Base-by-base conservation (phyloP, 2,113 vertebrate species). In the Dasyornis broadbenti region DNA sequence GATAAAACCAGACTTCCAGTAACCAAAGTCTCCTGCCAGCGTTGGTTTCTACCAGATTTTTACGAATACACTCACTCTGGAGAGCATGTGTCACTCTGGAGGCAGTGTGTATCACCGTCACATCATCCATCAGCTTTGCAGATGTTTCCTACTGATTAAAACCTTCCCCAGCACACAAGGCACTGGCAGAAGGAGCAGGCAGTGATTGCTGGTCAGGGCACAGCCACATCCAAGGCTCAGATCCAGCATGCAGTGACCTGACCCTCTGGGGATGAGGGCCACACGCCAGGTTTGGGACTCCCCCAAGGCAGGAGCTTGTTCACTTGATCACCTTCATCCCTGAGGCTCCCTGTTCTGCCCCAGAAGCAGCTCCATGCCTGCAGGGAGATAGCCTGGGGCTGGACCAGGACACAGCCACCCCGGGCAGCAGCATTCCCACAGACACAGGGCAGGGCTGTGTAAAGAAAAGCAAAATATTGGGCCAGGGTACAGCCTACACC, bases 51-150 rank as follows among this genome's bases (percentile, higher is more conserved):
- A 61, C 27, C n/a, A 37, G 30, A 7, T 56, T 90, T 84, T 86
- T 68, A 92, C 6, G 5, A 90, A 73, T 66, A 78, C 2, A 19
- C 50, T 80, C 59, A 40, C 40, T 53, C 86, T 40, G 52, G 77
- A 80, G 92, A 65, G 33, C 4, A 0, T 27, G 86, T 53, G n/a
- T n/a, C n/a, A n/a, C n/a, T n/a, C n/a, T n/a, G n/a, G n/a, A 92
- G 61, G 68, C 53, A 84, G 68, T 42, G 50, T 33, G 5, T 27
- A 54, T 81, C 82, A 82, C 61, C 65, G 54, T 22, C 91, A 90
- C 75, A 53, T 73, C 89, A 81, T 95, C 89, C 86, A 86, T 92
- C 92, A 91, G 27, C 61, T 84, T 82, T 26, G 87, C 54, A 78
- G 31, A 75, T 5, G 2, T 50, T 75, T 87, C 80, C 76, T 79